A percentile compares a stretch with the other conserved stretches of the same genome.
Evolutionary conservation across 1,140 invertebrate genomes (phyloP).

Genomic region (Drosophila hydei): DNA sequence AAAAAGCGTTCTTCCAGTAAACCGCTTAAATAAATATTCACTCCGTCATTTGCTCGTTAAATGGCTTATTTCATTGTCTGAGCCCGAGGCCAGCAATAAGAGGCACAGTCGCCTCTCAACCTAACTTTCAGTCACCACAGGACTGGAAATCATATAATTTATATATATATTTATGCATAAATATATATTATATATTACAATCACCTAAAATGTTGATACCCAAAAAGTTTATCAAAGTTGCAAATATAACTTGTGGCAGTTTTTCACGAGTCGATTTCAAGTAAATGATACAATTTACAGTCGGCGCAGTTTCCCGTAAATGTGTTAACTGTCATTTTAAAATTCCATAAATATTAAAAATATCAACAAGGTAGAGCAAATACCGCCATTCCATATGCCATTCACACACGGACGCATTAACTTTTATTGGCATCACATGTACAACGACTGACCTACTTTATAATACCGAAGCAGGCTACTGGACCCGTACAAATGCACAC

Average conservation of each 20-base stretch:
- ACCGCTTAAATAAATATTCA: too few relatives aligned
- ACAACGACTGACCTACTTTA: constrained; percentile 77
- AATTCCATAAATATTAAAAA: constrained; percentile 82
- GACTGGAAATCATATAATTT: too few relatives aligned
- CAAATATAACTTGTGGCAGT: background rate
- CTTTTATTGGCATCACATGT: constrained; percentile 75
- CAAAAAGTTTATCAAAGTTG: too few relatives aligned
- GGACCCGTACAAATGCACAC: constrained; percentile 29
- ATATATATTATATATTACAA: too few relatives aligned
- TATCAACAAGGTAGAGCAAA: constrained; percentile 69
- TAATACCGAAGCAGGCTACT: constrained; percentile 43
- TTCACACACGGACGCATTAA: constrained; percentile 67
- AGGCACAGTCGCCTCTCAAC: too few relatives aligned
- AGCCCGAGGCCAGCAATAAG: too few relatives aligned
- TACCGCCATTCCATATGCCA: constrained; percentile 32
- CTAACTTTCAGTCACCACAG: too few relatives aligned
- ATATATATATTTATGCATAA: too few relatives aligned
- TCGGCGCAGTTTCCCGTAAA: constrained; percentile 45
- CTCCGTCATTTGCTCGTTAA: too few relatives aligned
- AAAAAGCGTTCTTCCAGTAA: too few relatives aligned
- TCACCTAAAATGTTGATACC: too few relatives aligned
- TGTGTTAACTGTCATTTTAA: constrained; percentile 72
- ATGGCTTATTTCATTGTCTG: too few relatives aligned
- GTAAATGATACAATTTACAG: constrained; percentile 37
- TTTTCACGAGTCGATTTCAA: constrained; percentile 7